Base-by-base conservation (phyloP, 2,888 invertebrate genomes). In the Onchidella celtica region DNA sequence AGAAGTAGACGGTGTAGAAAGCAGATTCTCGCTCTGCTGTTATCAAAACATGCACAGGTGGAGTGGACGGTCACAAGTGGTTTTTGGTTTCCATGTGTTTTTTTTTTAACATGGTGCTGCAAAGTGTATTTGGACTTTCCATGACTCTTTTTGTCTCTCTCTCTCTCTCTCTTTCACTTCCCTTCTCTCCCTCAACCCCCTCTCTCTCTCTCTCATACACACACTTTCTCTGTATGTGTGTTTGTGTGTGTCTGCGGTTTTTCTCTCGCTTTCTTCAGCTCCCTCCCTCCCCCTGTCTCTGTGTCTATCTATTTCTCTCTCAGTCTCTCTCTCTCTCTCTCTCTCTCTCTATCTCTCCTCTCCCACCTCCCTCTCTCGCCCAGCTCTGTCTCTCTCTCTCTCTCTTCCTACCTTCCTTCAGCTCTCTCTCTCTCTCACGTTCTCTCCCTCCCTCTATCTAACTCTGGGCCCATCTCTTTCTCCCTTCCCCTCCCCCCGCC, bases 381-480 rank as follows among this genome's bases (percentile, higher is more conserved):
- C n/a, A n/a, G n/a, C 61, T 61, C 61, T 61, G 11, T 61, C 61
- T 61, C 61, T 61, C 61, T 61, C 61, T 61, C 61, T 61, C 61
- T 61, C 61, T 61, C 61, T 61, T 17, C 17, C 47, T 47, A 6
- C 17, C 47, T 47, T 17, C 17, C 47, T 47, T n/a, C n/a, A n/a
- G n/a, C 47, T 47, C 47, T 47, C 47, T 47, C 47, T 47, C 47
- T 47, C 47, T 11, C 47, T 47, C 9, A 47, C 47, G 17, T 17
- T 11, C 47, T 11, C 47, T 11, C 6, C 6, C 47, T 11, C 47
- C 6, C 47, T n/a, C n/a, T n/a, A n/a, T n/a, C n/a, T n/a, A n/a
- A n/a, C n/a, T n/a, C n/a, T n/a, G n/a, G n/a, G n/a, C n/a, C n/a
- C n/a, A n/a, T n/a, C n/a, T n/a, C n/a, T n/a, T n/a, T n/a, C n/a